Evolutionary conservation across 2,113 vertebrate genomes (phyloP).

Genomic region (Myrmecobius fasciatus): DNA sequence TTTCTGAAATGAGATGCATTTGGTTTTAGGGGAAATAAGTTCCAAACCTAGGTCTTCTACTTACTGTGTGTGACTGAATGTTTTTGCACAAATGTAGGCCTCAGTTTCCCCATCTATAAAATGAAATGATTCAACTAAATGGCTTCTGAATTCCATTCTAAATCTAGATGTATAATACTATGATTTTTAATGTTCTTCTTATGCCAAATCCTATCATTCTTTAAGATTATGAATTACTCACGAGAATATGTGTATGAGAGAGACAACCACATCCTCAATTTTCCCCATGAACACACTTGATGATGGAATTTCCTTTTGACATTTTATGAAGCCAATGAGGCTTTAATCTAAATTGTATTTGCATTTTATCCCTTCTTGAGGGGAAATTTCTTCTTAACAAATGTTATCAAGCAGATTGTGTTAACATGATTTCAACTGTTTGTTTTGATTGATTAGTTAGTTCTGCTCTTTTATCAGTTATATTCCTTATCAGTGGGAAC

Average conservation of each 20-base stretch:
- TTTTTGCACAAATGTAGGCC: background rate
- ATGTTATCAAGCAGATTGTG: conserved; percentile 57
- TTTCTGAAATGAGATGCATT: background rate
- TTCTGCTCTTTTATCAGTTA: conserved; percentile 44
- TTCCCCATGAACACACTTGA: conserved; percentile 63
- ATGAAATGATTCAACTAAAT: background rate
- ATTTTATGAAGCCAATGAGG: conserved; percentile 42
- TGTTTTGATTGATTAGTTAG: conserved; percentile 66
- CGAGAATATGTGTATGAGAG: background rate
- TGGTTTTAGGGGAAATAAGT: background rate
- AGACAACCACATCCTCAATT: conserved; percentile 47
- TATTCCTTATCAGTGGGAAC: conserved; percentile 52
- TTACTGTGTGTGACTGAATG: background rate
- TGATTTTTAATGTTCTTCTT: background rate
- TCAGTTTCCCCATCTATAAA: background rate
- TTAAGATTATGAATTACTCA: conserved; percentile 47
- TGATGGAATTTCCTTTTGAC: conserved; percentile 29
- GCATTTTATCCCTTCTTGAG: conserved; percentile 61
- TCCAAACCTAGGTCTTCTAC: background rate
- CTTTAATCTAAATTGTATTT: conserved; percentile 62
- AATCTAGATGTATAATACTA: background rate
- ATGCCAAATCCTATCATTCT: background rate
- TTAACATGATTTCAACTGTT: conserved; percentile 64
- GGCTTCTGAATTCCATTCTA: background rate
- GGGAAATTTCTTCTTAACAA: conserved; percentile 65